These are phyloP conservation scores for Dasyprocta punctata DNA, from an alignment of 2,113 vertebrate species.

Conservation along the genomic window DNA sequence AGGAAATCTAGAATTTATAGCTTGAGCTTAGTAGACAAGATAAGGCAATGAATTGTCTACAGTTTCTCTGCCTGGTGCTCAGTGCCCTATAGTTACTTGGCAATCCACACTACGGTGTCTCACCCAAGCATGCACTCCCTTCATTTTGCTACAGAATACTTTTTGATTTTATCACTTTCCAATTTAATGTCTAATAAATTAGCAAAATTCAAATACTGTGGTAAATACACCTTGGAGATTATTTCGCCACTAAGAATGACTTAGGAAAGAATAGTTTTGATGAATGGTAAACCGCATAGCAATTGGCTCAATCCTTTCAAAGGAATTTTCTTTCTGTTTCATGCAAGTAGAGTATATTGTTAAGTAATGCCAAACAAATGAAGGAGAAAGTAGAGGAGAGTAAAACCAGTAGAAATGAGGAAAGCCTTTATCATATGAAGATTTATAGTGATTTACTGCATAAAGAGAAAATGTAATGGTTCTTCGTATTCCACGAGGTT, in stretches of 20 bases:
- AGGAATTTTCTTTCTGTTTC: neutral
- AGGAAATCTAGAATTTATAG: neutral
- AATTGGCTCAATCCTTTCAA: neutral
- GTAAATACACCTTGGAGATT: neutral
- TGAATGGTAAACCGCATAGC: neutral
- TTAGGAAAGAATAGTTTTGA: neutral
- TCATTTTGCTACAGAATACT: neutral
- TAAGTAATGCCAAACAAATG: neutral
- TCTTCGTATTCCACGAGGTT: neutral
- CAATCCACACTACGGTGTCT: neutral
- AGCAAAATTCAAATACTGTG: slow-evolving; percentile 1
- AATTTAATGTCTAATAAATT: neutral
- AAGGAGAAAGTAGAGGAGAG: neutral
- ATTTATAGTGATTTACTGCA: neutral
- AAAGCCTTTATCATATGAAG: neutral
- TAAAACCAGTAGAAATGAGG: neutral
- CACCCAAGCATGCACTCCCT: neutral
- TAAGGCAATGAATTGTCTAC: neutral
- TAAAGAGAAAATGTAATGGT: neutral
- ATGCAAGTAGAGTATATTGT: neutral
- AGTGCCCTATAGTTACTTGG: neutral
- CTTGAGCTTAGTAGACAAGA: neutral
- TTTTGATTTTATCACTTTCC: neutral
- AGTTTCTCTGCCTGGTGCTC: neutral
- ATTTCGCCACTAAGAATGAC: neutral